phyloP scores from a whole-genome alignment of 2,888 invertebrate genomes.

The Andrena bucephala region DNA sequence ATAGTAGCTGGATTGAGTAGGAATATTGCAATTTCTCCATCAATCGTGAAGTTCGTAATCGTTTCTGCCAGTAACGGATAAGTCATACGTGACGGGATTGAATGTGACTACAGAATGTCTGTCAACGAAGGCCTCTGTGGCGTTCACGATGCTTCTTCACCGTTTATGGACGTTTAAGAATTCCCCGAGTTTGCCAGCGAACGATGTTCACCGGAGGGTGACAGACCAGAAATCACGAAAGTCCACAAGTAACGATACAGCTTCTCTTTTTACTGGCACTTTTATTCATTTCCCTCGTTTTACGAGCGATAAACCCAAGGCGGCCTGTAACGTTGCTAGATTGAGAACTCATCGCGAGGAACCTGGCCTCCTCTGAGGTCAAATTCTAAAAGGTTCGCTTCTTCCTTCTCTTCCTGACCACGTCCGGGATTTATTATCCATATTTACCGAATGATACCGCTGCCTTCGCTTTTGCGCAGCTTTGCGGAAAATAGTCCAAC shows the following conservation, averaged over 20 bases:
- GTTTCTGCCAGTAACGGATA: neutral
- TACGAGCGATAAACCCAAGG: slow-evolving; percentile 69
- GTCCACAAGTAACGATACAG: slow-evolving; percentile 16
- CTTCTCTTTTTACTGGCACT: slow-evolving; percentile 55
- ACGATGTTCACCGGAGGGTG: slow-evolving; percentile 28
- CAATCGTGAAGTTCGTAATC: slow-evolving; percentile 8
- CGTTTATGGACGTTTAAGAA: slow-evolving; percentile 50
- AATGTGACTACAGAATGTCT: neutral
- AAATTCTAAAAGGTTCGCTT: slow-evolving; percentile 58
- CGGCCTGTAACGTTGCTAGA: slow-evolving; percentile 40
- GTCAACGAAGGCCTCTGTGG: neutral
- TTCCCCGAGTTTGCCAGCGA: slow-evolving; percentile 39
- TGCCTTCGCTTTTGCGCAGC: slow-evolving; percentile 1
- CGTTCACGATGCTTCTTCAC: slow-evolving; percentile 21
- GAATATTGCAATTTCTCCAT: slow-evolving; percentile 17
- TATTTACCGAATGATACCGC: slow-evolving; percentile 34
- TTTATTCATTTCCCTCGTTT: slow-evolving; percentile 71
- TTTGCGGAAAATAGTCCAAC: neutral
- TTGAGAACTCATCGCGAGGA: slow-evolving; percentile 26
- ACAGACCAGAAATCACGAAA: slow-evolving; percentile 64
- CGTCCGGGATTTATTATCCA: slow-evolving; percentile 46
- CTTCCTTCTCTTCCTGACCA: slow-evolving; percentile 18
- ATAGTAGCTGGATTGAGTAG: neutral
- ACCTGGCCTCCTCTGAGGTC: slow-evolving; percentile 54
- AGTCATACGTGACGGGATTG: neutral